These are phyloP conservation scores for Ligdia adustata DNA, from an alignment of 2,888 invertebrate genomes.

Conservation along the genomic window DNA sequence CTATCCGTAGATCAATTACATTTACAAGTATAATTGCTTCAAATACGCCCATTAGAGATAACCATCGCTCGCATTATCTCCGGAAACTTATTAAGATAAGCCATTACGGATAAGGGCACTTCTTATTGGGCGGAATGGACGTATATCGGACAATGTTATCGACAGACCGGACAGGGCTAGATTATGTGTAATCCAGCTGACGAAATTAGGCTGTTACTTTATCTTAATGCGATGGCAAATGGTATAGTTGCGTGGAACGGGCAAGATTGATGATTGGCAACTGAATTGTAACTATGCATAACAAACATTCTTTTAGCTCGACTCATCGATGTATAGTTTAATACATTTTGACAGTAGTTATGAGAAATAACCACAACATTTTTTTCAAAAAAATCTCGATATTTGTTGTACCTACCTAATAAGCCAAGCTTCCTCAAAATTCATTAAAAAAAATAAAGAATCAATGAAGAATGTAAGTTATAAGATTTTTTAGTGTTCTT, in stretches of 20 bases:
- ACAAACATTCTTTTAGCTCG: no score
- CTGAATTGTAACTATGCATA: background rate
- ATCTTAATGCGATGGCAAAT: conserved; percentile 34
- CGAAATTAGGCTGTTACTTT: conserved; percentile 39
- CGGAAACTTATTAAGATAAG: conserved; percentile 80
- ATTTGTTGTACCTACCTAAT: no score
- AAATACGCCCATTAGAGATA: conserved; percentile 34
- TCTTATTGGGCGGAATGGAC: conserved; percentile 46
- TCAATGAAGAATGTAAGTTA: no score
- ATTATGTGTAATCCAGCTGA: conserved; percentile 67
- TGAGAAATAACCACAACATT: no score
- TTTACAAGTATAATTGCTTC: conserved; percentile 35
- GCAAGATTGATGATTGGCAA: background rate
- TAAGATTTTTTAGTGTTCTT: no score
- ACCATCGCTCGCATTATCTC: conserved; percentile 60
- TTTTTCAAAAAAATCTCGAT: no score
- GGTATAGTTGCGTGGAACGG: conserved; percentile 19
- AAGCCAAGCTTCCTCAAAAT: no score
- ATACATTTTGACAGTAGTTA: no score
- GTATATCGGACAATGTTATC: conserved; percentile 67
- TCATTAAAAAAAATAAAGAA: no score
- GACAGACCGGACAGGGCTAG: conserved; percentile 72
- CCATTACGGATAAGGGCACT: conserved; percentile 60
- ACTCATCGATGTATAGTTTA: no score
- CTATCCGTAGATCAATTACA: conserved; percentile 20